Evolutionary conservation across 1,140 invertebrate genomes (phyloP).

Genomic region (Anoplophora glabripennis): DNA sequence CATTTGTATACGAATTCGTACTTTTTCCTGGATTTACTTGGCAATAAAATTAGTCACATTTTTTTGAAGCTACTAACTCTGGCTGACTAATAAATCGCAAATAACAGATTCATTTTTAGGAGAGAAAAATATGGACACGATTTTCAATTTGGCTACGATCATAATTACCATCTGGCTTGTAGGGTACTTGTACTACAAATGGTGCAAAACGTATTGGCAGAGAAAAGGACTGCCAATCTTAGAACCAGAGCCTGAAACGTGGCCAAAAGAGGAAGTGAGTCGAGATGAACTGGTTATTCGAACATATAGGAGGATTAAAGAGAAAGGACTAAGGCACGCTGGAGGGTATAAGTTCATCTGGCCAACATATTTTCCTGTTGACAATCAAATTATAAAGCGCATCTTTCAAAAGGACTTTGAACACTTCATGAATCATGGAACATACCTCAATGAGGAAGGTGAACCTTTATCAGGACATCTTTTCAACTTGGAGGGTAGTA

Average conservation of each 20-base stretch:
- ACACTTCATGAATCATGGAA: constrained; percentile 50
- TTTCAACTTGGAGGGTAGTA: constrained; percentile 48
- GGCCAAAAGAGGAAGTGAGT: not conserved
- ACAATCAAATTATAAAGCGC: constrained; percentile 51
- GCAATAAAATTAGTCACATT: no score
- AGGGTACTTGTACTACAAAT: constrained; percentile 20
- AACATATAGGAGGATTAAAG: constrained; percentile 41
- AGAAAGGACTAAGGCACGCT: constrained; percentile 17
- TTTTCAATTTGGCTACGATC: no score
- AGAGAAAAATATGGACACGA: no score
- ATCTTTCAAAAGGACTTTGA: constrained; percentile 52
- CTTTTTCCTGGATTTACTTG: no score
- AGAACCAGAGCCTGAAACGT: constrained; percentile 25
- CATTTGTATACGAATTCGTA: no score
- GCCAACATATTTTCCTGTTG: constrained; percentile 35
- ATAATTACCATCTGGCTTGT: no score
- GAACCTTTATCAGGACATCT: constrained; percentile 52
- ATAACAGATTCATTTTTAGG: no score
- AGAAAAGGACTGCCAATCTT: constrained; percentile 46
- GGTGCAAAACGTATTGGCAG: constrained; percentile 45
- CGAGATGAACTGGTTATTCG: not conserved
- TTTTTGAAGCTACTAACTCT: no score
- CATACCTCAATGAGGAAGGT: constrained; percentile 45
- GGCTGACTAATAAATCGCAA: no score
- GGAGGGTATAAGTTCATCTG: constrained; percentile 20